These are phyloP conservation scores for Drosophila ochracea DNA, from an alignment of 2,888 invertebrate genomes.

Conservation along the genomic window DNA sequence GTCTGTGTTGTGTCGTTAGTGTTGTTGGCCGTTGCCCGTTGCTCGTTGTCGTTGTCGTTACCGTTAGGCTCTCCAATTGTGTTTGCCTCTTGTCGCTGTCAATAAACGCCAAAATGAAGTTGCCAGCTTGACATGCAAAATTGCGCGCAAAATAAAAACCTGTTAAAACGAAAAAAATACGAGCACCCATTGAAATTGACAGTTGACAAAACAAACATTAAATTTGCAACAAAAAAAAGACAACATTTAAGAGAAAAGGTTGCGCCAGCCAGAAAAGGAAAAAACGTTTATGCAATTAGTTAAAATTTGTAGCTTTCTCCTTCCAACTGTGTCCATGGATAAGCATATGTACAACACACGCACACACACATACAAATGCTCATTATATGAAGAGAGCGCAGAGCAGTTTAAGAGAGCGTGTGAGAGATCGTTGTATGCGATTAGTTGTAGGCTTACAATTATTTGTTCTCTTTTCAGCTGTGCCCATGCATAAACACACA, in stretches of 20 bases:
- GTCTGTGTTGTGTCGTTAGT: conserved; percentile 21
- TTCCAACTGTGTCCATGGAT: neutral
- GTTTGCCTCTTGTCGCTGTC: conserved; percentile 77
- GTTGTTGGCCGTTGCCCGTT: conserved; percentile 48
- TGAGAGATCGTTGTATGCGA: neutral
- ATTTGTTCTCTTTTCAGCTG: no score
- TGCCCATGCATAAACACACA: no score
- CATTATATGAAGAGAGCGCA: neutral
- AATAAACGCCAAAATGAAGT: conserved; percentile 75
- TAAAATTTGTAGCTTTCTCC: neutral
- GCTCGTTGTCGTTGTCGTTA: conserved; percentile 43
- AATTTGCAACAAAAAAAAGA: conserved; percentile 19
- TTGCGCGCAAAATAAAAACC: conserved; percentile 21
- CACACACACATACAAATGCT: neutral
- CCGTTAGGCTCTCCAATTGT: conserved; percentile 49
- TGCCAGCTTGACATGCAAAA: conserved; percentile 65
- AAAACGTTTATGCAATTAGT: neutral
- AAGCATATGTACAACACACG: neutral
- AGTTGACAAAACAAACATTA: conserved; percentile 44
- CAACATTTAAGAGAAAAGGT: neutral
- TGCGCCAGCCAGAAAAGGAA: neutral
- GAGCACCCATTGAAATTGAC: conserved; percentile 26
- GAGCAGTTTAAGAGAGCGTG: neutral
- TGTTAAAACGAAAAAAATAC: conserved; percentile 10
- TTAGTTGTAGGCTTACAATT: neutral